A percentile compares a stretch with the other conserved stretches of the same genome.
Conservation (phyloP, 2,113 vertebrate species). For the Antechinus flavipes region DNA sequence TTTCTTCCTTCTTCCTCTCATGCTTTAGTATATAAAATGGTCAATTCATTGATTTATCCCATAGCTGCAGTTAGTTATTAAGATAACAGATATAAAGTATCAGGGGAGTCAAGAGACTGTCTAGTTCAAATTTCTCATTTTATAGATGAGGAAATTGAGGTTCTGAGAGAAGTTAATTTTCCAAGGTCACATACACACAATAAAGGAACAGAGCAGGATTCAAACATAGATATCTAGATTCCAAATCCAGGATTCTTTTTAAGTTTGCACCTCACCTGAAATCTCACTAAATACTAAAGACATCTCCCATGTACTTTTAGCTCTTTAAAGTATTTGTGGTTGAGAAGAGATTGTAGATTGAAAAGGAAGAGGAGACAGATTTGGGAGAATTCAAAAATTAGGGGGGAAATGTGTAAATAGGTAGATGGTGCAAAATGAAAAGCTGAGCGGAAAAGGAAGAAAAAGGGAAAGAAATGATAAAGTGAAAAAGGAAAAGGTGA, state of each 20-base stretch:
- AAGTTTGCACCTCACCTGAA: not conserved
- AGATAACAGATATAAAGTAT: not conserved
- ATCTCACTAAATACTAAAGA: not conserved
- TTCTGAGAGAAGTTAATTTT: not conserved
- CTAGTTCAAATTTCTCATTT: not conserved
- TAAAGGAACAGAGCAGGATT: not conserved
- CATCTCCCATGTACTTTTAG: not conserved
- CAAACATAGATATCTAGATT: not conserved
- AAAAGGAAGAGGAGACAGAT: not conserved
- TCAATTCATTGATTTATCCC: not conserved
- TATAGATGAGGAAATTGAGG: not conserved
- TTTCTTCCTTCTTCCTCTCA: not conserved
- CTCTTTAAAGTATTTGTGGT: not conserved
- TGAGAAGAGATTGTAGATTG: not conserved
- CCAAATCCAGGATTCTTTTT: not conserved
- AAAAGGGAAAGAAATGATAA: not conserved
- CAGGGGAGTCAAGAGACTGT: not conserved
- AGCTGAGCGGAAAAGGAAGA: not conserved
- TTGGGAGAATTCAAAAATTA: not conserved
- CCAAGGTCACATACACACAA: not conserved
- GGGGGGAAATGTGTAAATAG: not conserved
- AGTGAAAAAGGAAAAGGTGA: constrained; percentile 3
- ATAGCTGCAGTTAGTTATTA: not conserved
- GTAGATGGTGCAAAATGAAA: not conserved
- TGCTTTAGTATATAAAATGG: not conserved